Percentiles rank a stretch among this genome's conserved stretches.
Evolutionary conservation across 2,888 invertebrate genomes (phyloP).

Genomic region (Ariolimax columbianus): DNA sequence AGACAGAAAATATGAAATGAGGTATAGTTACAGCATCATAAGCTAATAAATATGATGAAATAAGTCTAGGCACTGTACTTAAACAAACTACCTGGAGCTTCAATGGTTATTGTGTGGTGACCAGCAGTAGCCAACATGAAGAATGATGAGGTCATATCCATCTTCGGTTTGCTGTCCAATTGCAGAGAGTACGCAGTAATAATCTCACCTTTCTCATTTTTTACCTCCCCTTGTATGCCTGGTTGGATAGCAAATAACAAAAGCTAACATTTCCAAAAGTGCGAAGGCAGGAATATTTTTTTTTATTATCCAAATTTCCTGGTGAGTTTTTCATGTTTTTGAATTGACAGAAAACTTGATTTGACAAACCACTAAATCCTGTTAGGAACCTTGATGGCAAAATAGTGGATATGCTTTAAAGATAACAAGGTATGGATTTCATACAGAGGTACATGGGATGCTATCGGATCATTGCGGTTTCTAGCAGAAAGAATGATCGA

Average conservation of each 20-base stretch:
- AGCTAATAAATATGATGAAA: neutral
- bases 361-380: neutral
- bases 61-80: neutral
- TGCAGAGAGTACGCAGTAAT: constrained; percentile 59
- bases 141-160: constrained; percentile 57
- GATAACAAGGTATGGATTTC: too few relatives aligned
- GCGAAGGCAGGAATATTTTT: neutral
- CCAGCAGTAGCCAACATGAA: constrained; percentile 67
- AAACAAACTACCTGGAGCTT: constrained; percentile 67
- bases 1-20: too few relatives aligned
- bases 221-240: constrained; percentile 67
- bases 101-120: constrained; percentile 64
- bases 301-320: neutral
- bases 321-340: neutral
- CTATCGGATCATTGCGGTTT: too few relatives aligned
- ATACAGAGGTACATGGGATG: too few relatives aligned
- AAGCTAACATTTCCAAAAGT: neutral
- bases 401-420: too few relatives aligned
- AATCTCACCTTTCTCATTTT: constrained; percentile 56
- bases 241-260: neutral
- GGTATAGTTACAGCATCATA: neutral
- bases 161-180: constrained; percentile 61
- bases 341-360: neutral
- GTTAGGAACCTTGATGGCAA: too few relatives aligned
- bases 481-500: too few relatives aligned